A percentile compares a stretch with the other conserved stretches of the same genome.
Evolutionary conservation across 2,113 vertebrate species (phyloP).

Genomic region (Chionomys nivalis): DNA sequence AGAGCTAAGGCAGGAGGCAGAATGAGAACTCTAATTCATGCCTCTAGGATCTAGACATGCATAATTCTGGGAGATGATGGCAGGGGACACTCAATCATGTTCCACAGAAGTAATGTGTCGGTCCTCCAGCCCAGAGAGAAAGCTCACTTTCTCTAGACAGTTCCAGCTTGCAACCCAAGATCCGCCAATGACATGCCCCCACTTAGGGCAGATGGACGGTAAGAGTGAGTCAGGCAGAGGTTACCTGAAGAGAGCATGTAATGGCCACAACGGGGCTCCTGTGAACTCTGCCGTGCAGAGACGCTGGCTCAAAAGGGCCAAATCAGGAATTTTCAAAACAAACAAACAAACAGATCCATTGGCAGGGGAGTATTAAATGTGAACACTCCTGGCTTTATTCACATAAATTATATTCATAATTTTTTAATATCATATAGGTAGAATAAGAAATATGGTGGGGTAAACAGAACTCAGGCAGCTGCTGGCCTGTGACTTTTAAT

Average conservation of each 20-base stretch:
- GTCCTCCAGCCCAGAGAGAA: neutral
- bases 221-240: neutral
- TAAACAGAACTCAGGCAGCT: neutral
- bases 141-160: slow-evolving; percentile 11
- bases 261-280: neutral
- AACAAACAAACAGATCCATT: neutral
- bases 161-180: neutral
- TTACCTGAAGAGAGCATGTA: neutral
- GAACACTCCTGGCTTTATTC: slow-evolving; percentile 8
- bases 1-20: neutral
- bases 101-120: neutral
- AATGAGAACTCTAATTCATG: neutral
- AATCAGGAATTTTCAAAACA: slow-evolving; percentile 12
- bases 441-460: slow-evolving; percentile 10
- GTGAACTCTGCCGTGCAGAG: neutral
- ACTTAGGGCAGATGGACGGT: neutral
- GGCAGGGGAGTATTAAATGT: neutral
- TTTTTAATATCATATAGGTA: neutral
- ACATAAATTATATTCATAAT: neutral
- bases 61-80: rapidly evolving
- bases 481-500: neutral
- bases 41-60: neutral
- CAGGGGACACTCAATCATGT: neutral
- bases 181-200: neutral
- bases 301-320: neutral